phyloP scores from a whole-genome alignment of 1,140 invertebrate genomes.

The Schlechtendalia chinensis region DNA sequence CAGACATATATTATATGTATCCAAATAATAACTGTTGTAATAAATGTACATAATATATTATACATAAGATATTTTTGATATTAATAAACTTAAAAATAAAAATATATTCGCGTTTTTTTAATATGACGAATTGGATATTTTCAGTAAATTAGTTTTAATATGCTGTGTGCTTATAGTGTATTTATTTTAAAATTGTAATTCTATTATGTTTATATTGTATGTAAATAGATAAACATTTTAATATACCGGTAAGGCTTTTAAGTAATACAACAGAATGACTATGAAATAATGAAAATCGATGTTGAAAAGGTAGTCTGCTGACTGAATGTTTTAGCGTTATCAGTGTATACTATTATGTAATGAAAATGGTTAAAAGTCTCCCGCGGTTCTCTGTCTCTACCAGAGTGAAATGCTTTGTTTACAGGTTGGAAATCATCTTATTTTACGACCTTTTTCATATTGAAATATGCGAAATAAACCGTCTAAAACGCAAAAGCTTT shows the following conservation, averaged over 20 bases:
- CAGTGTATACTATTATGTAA: conserved; percentile 15
- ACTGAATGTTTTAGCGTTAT: conserved; percentile 21
- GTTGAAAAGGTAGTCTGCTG: conserved; percentile 12
- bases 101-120: too few relatives aligned
- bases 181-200: neutral
- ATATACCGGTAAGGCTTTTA: neutral
- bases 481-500: neutral
- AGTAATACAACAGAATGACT: neutral
- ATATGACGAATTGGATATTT: too few relatives aligned
- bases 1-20: too few relatives aligned
- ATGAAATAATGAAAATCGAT: conserved; percentile 1
- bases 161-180: too few relatives aligned
- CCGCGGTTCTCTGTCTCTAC: conserved; percentile 2
- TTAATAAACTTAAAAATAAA: too few relatives aligned
- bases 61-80: too few relatives aligned
- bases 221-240: too few relatives aligned
- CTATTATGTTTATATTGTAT: neutral
- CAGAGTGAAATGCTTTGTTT: conserved; percentile 31
- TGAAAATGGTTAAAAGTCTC: conserved; percentile 24
- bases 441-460: neutral
- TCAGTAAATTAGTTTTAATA: too few relatives aligned
- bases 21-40: too few relatives aligned
- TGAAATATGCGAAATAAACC: conserved; percentile 18
- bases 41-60: too few relatives aligned
- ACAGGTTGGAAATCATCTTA: conserved; percentile 1